These are phyloP conservation scores for Suillia variegata DNA, from an alignment of 2,888 invertebrate genomes.

Conservation along the genomic window DNA sequence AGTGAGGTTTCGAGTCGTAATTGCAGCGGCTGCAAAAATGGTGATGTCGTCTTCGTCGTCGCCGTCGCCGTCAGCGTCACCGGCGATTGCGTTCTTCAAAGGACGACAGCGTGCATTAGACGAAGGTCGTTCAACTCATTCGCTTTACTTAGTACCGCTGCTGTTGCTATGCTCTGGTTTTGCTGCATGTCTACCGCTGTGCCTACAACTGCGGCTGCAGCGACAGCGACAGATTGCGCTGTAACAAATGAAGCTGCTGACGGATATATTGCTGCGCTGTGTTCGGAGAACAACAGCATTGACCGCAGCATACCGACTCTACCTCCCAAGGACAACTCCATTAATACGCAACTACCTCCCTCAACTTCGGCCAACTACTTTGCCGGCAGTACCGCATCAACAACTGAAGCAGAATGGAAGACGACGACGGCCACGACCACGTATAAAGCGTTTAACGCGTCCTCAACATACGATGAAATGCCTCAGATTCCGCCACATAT, in stretches of 20 bases:
- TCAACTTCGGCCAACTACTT: conserved; percentile 8
- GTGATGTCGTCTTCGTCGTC: not conserved
- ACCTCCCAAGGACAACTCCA: too few species aligned
- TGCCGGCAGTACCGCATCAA: not conserved
- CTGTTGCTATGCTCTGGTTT: not conserved
- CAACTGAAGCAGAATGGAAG: conserved; percentile 16
- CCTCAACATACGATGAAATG: conserved; percentile 31
- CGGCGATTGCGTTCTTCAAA: too few species aligned
- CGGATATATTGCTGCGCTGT: too few species aligned
- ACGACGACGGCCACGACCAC: conserved; percentile 23
- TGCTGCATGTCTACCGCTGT: conserved; percentile 3
- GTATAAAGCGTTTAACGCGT: not conserved
- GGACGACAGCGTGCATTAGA: too few species aligned
- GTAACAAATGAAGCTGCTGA: conserved; percentile 3
- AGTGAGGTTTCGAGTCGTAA: conserved; percentile 15
- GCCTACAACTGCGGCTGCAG: not conserved
- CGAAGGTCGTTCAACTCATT: too few species aligned
- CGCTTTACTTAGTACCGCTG: too few species aligned
- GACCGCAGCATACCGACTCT: too few species aligned
- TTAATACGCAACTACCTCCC: too few species aligned
- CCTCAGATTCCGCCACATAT: conserved; percentile 82
- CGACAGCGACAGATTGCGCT: conserved; percentile 7
- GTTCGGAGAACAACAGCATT: not conserved
- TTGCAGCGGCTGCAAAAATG: conserved; percentile 4
- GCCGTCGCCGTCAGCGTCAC: too few species aligned